Percentiles rank a stretch among this genome's conserved stretches.
Conservation (phyloP, 2,797 vertebrate genomes). For the Siniperca scherzeri region DNA sequence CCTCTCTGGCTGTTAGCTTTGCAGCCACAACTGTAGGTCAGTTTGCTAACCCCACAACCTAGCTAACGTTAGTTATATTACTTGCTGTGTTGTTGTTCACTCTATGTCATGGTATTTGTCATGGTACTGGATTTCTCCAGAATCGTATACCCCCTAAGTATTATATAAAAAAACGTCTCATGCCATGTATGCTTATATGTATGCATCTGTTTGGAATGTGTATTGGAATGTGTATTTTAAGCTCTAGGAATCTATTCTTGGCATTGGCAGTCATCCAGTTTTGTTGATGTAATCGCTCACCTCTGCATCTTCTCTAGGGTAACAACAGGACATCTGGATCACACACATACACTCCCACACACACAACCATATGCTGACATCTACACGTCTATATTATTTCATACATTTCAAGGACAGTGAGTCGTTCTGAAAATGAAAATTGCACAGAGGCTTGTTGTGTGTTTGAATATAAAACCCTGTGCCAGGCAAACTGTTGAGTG, state of each 20-base stretch:
- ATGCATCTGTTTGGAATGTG: conserved; percentile 22
- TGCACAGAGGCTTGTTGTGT: background rate
- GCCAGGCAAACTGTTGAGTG: background rate
- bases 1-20: too few species aligned
- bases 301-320: conserved; percentile 49
- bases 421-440: conserved; percentile 35
- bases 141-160: too few species aligned
- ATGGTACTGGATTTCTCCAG: too few species aligned
- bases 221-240: conserved; percentile 66
- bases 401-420: conserved; percentile 18
- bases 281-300: conserved; percentile 62
- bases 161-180: background rate
- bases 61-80: too few species aligned
- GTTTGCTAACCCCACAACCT: too few species aligned
- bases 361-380: background rate
- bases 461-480: conserved; percentile 13
- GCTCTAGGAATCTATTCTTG: conserved; percentile 60
- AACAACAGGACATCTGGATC: conserved; percentile 61
- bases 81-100: too few species aligned
- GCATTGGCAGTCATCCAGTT: conserved; percentile 58
- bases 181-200: background rate
- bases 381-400: conserved; percentile 13
- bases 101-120: too few species aligned
- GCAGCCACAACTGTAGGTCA: too few species aligned
- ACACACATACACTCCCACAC: conserved; percentile 1